Evolutionary conservation across 2,113 vertebrate genomes (phyloP), one percentile per base, ranked within the genome.

Genomic region (Archilochus colubris): DNA sequence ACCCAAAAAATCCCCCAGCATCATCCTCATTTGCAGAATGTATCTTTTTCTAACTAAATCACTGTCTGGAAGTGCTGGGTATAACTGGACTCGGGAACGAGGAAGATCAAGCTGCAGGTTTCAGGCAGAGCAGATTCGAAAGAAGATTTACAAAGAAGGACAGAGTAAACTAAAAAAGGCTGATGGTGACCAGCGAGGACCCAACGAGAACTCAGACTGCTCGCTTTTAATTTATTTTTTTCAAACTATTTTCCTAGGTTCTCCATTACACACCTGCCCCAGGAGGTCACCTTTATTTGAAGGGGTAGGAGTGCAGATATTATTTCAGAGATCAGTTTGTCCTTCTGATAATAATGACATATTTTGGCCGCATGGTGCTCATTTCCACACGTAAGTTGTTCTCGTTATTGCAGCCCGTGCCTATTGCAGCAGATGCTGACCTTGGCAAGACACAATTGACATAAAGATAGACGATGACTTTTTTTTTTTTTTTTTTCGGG

Each of bases 381-480:
- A 86, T 95, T 95, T 94, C 91, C 94, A 50, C 91, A 53, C 4
- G 0, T 25, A 23, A 40, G 73, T 50, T 40, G 72, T 73, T 87
- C 64, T 81, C 18, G 82, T 72, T 54, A 51, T 67, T 30, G 44
- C 30, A 84, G 89, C n/a, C 80, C 10, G 24, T 79, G 59, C 58
- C 93, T 91, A 59, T 55, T 46, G 22, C 80, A 6, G 73, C 27
- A 89, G 55, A 40, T 50, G 44, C 14, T 66, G 95, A 97, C 77
- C 91, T 43, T 90, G 82, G 64, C 27, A 76, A 74, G 64, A 50
- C 92, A 21, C 94, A 77, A 97, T 84, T 93, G 93, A 95, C 94
- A 75, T 59, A 4, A 31, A 93, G 93, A 33, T 31, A 40, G 67
- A 79, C 59, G 82, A 62, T 67, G 96, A 58, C 23, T 95, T 93